A percentile compares a stretch with the other conserved stretches of the same genome.
Evolutionary conservation across 1,140 invertebrate genomes (phyloP).

Genomic region (Aradophagus sp.): DNA sequence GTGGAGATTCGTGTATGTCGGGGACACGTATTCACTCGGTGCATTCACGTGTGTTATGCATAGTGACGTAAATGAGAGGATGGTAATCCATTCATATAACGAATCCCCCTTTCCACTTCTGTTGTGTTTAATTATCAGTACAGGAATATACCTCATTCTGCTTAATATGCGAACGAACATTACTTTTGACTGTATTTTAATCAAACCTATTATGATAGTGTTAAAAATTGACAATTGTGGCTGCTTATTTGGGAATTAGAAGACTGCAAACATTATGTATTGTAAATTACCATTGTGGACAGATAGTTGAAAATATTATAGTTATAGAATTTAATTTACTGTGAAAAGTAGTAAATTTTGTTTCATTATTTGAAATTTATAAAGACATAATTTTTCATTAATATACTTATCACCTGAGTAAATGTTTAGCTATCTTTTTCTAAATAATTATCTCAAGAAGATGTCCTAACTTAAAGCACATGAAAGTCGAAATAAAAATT

Average conservation of each 20-base stretch:
- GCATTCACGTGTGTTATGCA: conserved; percentile 30
- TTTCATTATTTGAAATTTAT: too few relatives aligned
- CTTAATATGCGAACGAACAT: not conserved
- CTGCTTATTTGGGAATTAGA: too few relatives aligned
- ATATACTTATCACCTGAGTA: too few relatives aligned
- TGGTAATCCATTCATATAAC: conserved; percentile 12
- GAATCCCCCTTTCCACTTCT: conserved; percentile 20
- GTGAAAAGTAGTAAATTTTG: too few relatives aligned
- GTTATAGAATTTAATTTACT: too few relatives aligned
- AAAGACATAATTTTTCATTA: too few relatives aligned
- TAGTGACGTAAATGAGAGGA: conserved; percentile 34
- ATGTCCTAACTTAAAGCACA: too few relatives aligned
- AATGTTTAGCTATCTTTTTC: too few relatives aligned
- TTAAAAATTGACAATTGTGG: too few relatives aligned
- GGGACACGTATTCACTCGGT: conserved; percentile 15
- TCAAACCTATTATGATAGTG: not conserved
- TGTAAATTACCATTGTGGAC: not conserved
- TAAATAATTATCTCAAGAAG: too few relatives aligned
- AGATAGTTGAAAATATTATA: too few relatives aligned
- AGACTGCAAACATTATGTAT: not conserved
- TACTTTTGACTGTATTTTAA: not conserved
- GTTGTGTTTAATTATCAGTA: conserved; percentile 22
- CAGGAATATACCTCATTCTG: conserved; percentile 13
- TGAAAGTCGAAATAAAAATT: too few relatives aligned
- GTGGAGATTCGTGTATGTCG: conserved; percentile 23